Base-by-base conservation (phyloP, 2,113 vertebrate species). In the Haplotaxodon microlepis region DNA sequence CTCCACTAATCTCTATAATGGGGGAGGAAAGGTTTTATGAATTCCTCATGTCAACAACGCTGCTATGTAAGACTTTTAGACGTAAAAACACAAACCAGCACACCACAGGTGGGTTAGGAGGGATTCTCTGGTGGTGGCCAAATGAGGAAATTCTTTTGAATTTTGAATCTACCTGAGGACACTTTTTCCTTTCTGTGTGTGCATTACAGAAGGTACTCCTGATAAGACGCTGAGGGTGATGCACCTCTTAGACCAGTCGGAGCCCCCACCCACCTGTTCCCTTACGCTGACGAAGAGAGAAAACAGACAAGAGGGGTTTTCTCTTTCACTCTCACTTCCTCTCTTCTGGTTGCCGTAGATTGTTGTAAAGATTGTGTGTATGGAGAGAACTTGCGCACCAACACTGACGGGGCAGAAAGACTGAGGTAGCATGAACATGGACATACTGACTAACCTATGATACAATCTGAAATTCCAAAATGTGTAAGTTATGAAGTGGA, bases 211-310 rank as follows among this genome's bases (percentile, higher is more conserved):
- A 86, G 88, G 79, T 86, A 91, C 71, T 89, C 91, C 94, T 84
- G 89, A 94, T 84, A 83, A 90, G 81, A 73, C 5, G 8, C 1
- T 17, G 54, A 92, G 21, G 86, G 69, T 92, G 85, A 89, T 69
- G 87, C 81, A 78, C 84, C 84, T 84, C 84, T 91, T 57, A 81
- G 87, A 88, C 85, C 90, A 79, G 85, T 84, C 83, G 57, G 14
- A 86, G 84, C 90, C 92, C 93, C 95, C 94, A 94, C 95, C 91
- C 93, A 96, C 93, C 89, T 47, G 87, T 96, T 97, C 95, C 96
- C 91, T 93, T 93, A 94, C 86, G 90, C 90, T 90, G 90, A 91
- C 86, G 50, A 8, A 90, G 81, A 90, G 73, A 89, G 79, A 90
- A 86, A 84, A 71, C 54, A 83, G 84, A 51, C 78, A 2, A 86